A percentile compares a stretch with the other conserved stretches of the same genome.
phyloP scores from a whole-genome alignment of 2,113 vertebrate species.

The Hemichromis elongatus region DNA sequence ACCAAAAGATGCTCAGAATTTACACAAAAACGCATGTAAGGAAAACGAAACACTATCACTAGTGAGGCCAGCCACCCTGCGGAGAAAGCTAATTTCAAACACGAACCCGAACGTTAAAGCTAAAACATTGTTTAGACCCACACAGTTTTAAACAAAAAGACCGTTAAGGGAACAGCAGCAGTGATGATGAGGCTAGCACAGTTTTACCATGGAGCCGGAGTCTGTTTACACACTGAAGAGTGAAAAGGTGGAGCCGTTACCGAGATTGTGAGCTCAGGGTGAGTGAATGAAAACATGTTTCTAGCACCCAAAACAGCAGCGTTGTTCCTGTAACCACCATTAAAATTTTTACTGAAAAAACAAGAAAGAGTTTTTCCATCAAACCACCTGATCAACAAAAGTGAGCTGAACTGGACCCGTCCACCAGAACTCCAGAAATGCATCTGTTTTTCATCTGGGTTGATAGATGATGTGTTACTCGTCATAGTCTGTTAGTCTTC shows the following conservation, averaged over 20 bases:
- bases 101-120: neutral
- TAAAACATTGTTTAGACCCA: neutral
- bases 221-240: neutral
- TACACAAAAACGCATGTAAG: neutral
- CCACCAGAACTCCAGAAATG: too few relatives aligned
- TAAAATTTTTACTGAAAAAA: neutral
- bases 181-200: neutral
- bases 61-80: neutral
- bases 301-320: neutral
- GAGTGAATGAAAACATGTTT: too few relatives aligned
- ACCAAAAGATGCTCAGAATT: neutral
- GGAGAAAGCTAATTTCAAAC: neutral
- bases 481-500: too few relatives aligned
- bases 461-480: too few relatives aligned
- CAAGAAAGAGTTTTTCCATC: neutral
- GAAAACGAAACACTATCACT: neutral
- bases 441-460: too few relatives aligned
- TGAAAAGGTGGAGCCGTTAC: neutral
- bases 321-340: neutral
- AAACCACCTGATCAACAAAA: neutral
- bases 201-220: neutral
- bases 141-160: neutral
- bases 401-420: too few relatives aligned
- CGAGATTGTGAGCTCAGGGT: neutral
- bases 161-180: neutral